Evolutionary conservation across 2,888 invertebrate genomes (phyloP).

Genomic region (Chesias legatella): DNA sequence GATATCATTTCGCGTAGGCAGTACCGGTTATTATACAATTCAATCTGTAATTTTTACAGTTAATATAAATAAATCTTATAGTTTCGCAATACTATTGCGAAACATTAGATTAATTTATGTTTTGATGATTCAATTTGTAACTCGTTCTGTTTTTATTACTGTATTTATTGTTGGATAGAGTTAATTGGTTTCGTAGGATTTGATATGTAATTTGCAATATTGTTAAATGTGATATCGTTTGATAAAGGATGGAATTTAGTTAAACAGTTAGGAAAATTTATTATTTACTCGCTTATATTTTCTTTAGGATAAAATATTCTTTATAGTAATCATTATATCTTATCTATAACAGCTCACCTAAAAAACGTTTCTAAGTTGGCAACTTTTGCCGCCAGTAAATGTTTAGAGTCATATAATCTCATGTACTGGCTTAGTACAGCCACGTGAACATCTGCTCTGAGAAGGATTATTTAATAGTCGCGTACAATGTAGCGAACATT

Average conservation of each 20-base stretch:
- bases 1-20: conserved; percentile 56
- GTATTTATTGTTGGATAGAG: conserved; percentile 9
- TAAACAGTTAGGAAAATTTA: no score
- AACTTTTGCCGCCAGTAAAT: background rate
- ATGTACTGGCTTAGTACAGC: background rate
- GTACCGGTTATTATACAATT: conserved; percentile 62
- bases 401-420: background rate
- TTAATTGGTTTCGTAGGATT: conserved; percentile 20
- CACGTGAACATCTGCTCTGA: background rate
- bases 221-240: no score
- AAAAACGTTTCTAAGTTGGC: no score
- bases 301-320: no score
- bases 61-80: no score
- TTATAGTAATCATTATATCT: no score
- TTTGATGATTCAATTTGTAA: conserved; percentile 32
- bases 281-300: no score
- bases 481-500: conserved; percentile 9
- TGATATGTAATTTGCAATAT: no score
- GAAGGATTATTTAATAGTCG: conserved; percentile 3
- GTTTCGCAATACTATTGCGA: conserved; percentile 45
- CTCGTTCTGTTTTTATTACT: conserved; percentile 26
- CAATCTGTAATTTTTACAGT: conserved; percentile 41
- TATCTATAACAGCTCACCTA: no score
- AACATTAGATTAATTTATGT: conserved; percentile 33
- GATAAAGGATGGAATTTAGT: no score